Evolutionary conservation across 2,113 vertebrate species (phyloP), one percentile per base, ranked within the genome.

Genomic region (Tonatia bakeri): DNA sequence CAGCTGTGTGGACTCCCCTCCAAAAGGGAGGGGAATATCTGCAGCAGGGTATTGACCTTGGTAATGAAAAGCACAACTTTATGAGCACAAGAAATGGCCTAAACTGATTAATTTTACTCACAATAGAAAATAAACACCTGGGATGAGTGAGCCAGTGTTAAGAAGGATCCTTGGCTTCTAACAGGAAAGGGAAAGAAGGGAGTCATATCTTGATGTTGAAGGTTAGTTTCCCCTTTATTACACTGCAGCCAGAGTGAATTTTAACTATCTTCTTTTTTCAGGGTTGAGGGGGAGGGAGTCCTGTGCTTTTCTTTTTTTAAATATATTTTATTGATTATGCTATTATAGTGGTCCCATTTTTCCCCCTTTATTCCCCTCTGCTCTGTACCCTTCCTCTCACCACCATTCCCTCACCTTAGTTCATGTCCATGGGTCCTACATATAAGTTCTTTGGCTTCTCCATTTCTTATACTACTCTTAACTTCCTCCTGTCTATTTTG

Each of bases 21-120:
- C 94, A 79, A 65, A 52, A 52, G 94, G 94, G 69, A 84, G 2
- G 65, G n/a, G n/a, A n/a, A n/a, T 33, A 50, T 95, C 97, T 89
- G 94, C 31, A 56, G 61, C 0, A 94, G 87, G 76, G 96, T 97
- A 88, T 98, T 98, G 97, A 96, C 97, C 95, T 97, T 76, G 95
- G 5, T 96, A 96, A 98, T 94, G 95, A 98, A 97, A 97, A 98
- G 94, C n/a, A 81, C 93, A 97, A 95, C 92, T 98, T 97, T 94
- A 96, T 0, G 75, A 98, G 96, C 92, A 97, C 2, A 14, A 95
- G 95, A 95, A 97, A 96, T 97, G 98, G 97, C 96, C 97, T 98
- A 96, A 98, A 97, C 81, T 97, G 97, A 98, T 98, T 98, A 98
- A 98, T 98, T 98, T 98, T 98, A 96, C 91, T 97, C 97, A 96